Evolutionary conservation across 2,113 vertebrate genomes (phyloP).

Genomic region (Istiophorus platypterus): DNA sequence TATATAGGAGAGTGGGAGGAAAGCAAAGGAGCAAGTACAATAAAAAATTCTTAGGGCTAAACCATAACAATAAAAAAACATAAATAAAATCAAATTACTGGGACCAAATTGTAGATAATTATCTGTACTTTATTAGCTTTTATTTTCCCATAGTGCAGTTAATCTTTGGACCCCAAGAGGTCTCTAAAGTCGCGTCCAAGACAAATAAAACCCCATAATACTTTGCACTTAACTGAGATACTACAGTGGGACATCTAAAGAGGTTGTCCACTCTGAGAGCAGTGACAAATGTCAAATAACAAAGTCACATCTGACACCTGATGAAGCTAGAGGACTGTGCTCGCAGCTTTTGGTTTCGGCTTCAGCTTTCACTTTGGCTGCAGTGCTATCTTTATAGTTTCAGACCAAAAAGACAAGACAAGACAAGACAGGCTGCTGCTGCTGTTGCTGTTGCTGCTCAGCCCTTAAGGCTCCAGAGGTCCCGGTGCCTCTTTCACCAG

Average conservation of each 20-base stretch:
- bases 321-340: background rate
- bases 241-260: background rate
- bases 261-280: background rate
- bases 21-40: too few species aligned
- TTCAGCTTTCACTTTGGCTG: background rate
- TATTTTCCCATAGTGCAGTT: too few species aligned
- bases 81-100: background rate
- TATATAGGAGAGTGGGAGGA: too few species aligned
- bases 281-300: background rate
- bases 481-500: rapidly evolving
- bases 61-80: background rate
- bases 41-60: too few species aligned
- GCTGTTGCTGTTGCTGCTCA: background rate
- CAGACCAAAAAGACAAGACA: background rate
- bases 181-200: background rate
- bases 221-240: background rate
- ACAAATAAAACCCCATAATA: background rate
- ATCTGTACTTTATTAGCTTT: too few species aligned
- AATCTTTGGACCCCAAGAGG: too few species aligned
- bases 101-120: background rate
- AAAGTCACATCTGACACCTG: background rate
- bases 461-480: background rate
- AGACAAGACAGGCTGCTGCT: too few species aligned
- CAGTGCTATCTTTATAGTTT: background rate
- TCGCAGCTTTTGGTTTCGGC: too few species aligned